Evolutionary conservation across 2,113 vertebrate genomes (phyloP), one percentile per base, ranked within the genome.

Genomic region (Sitta europaea): DNA sequence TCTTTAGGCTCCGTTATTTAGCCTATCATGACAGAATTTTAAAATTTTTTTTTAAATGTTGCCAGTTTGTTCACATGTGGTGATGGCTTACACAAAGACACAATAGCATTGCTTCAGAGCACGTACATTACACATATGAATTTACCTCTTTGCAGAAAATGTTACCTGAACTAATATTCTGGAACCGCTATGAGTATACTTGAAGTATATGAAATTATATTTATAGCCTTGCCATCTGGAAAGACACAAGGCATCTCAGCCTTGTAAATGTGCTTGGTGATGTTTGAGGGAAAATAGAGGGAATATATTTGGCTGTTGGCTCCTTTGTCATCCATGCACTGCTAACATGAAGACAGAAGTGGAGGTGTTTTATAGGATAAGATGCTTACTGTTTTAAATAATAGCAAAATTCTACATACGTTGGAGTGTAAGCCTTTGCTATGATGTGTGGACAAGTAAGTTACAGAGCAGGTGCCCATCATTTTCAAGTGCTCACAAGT

Each of bases 71-170:
- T 75, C 22, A 4, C 17, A 9, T 51, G 27, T 54, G 13, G 15
- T 33, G 43, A 23, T 47, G 28, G 57, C 24, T 40, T 57, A 28
- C 10, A 21, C 74, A 16, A 21, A 21, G 47, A 38, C 3, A 11
- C 14, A 38, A 6, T 3, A 55, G 27, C 33, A 9, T 35, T 65
- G 24, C 50, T 85, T 28, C 59, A 43, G 31, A 65, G 24, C 21
- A 61, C 0, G 0, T 25, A 5, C 14, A 4, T 63, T 55, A 12
- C 12, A 9, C 0, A 0, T 33, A 8, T 29, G 31, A 43, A 53
- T 81, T 35, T 70, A 14, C 68, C 16, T 65, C 17, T 88, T 43
- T 61, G 31, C 18, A 73, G 58, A 86, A 76, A 38, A 55, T 54
- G 12, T 28, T 48, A 68, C 67, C 54, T 87, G 23, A 65, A 23